These are phyloP conservation scores for Aradophagus sp. DNA, from an alignment of 1,140 invertebrate species.

Conservation along the genomic window DNA sequence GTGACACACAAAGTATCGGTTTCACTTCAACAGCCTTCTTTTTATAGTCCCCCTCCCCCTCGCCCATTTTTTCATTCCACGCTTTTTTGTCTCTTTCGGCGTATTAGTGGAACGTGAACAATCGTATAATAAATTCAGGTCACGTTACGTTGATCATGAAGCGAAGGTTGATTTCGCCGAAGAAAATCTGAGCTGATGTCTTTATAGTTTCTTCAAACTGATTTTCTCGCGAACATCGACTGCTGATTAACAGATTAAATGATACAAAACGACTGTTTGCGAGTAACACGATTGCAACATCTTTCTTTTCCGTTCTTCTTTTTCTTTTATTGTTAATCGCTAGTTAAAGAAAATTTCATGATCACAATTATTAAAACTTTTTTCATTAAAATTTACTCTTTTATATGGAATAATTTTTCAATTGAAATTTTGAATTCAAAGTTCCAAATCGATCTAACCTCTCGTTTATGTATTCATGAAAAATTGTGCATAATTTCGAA, in stretches of 20 bases:
- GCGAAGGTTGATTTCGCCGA: slow-evolving; percentile 50
- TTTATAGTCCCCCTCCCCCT: slow-evolving; percentile 4
- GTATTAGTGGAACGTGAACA: slow-evolving; percentile 41
- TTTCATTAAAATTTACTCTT: too few species aligned
- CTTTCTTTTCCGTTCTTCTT: too few species aligned
- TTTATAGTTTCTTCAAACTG: slow-evolving; percentile 51
- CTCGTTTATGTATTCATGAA: too few species aligned
- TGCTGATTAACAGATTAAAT: slow-evolving; percentile 14
- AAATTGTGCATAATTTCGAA: too few species aligned
- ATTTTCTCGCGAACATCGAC: slow-evolving; percentile 37
- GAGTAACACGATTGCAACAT: too few species aligned
- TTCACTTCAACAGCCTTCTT: slow-evolving; percentile 26
- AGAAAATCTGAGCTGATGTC: slow-evolving; percentile 50
- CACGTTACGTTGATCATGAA: slow-evolving; percentile 53
- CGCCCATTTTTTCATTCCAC: slow-evolving; percentile 4
- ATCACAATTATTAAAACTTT: too few species aligned
- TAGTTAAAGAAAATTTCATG: too few species aligned
- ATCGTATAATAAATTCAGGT: slow-evolving; percentile 50
- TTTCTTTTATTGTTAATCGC: too few species aligned
- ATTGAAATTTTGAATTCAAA: too few species aligned
- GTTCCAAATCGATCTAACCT: too few species aligned
- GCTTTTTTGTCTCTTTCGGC: slow-evolving; percentile 27
- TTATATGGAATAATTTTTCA: too few species aligned
- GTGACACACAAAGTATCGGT: slow-evolving; percentile 18
- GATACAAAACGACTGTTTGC: slow-evolving; percentile 4